Percentiles rank a stretch among this genome's conserved stretches.
These are phyloP conservation scores for Chionomys nivalis DNA, from an alignment of 2,113 vertebrate genomes.

Conservation along the genomic window DNA sequence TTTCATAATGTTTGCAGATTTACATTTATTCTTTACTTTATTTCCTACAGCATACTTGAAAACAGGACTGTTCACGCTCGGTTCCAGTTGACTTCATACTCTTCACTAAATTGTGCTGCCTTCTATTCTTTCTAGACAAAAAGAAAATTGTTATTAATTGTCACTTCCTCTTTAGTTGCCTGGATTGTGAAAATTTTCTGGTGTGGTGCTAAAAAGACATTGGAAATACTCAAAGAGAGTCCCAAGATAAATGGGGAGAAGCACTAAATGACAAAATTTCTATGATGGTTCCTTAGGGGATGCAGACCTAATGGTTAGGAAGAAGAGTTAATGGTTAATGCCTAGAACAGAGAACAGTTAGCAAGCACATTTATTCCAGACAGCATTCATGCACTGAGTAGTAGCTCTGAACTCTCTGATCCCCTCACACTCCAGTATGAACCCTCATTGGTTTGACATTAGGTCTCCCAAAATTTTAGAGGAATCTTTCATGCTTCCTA, in stretches of 20 bases:
- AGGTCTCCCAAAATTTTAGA: background rate
- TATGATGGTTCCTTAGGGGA: background rate
- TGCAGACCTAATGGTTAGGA: background rate
- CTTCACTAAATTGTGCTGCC: background rate
- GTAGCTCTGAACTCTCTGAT: background rate
- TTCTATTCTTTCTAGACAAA: background rate
- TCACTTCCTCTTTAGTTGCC: constrained; percentile 26
- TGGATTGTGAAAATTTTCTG: background rate
- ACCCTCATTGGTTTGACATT: background rate
- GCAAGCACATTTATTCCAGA: constrained; percentile 52
- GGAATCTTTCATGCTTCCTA: background rate
- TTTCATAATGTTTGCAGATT: background rate
- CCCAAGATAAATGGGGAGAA: constrained; percentile 8
- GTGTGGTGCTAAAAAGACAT: background rate
- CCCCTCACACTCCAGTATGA: background rate
- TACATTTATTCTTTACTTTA: background rate
- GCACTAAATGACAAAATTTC: background rate
- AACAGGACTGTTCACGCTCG: background rate
- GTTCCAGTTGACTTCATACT: background rate
- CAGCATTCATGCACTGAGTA: background rate
- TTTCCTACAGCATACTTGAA: background rate
- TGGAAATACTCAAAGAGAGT: constrained; percentile 23
- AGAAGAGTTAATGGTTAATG: background rate
- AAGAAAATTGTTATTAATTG: background rate
- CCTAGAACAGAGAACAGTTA: constrained; percentile 52